A percentile compares a stretch with the other conserved stretches of the same genome.
Conservation (phyloP, 35 echinoderm and acorn worm species). For the Heliocidaris erythrogramma region DNA sequence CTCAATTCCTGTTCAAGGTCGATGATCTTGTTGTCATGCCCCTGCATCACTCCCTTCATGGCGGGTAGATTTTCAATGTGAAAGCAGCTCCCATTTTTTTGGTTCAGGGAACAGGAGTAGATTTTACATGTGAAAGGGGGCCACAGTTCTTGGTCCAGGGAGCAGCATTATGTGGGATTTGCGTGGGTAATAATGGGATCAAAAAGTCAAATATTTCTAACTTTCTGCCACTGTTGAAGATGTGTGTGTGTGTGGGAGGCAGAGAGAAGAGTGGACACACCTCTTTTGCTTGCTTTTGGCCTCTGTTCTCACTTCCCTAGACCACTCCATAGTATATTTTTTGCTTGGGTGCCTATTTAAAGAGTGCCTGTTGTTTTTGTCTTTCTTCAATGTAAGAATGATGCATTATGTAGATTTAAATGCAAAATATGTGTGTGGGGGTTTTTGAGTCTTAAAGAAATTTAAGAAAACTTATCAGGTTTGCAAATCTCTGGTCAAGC, state of each 20-base stretch:
- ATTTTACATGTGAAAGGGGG: not conserved
- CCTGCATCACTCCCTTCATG: not conserved
- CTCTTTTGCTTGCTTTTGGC: not conserved
- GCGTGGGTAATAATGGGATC: not conserved
- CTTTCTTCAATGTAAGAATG: too few species aligned
- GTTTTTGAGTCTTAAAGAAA: too few species aligned
- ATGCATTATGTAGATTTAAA: too few species aligned
- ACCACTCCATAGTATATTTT: too few species aligned
- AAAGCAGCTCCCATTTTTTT: not conserved
- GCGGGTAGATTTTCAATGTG: not conserved
- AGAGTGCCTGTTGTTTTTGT: too few species aligned
- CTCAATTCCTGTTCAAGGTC: not conserved
- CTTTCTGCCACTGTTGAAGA: not conserved
- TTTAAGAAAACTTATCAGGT: too few species aligned
- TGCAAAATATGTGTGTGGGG: too few species aligned
- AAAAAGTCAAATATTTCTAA: conserved; percentile 19
- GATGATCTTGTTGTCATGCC: not conserved
- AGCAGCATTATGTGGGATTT: not conserved
- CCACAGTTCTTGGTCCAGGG: too few species aligned
- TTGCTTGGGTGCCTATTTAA: too few species aligned
- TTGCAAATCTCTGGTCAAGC: too few species aligned
- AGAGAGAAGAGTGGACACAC: not conserved
- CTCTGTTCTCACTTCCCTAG: too few species aligned
- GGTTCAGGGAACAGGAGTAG: not conserved
- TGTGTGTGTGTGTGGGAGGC: not conserved